phyloP scores from a whole-genome alignment of 2,797 vertebrate genomes.

The Miichthys miiuy region DNA sequence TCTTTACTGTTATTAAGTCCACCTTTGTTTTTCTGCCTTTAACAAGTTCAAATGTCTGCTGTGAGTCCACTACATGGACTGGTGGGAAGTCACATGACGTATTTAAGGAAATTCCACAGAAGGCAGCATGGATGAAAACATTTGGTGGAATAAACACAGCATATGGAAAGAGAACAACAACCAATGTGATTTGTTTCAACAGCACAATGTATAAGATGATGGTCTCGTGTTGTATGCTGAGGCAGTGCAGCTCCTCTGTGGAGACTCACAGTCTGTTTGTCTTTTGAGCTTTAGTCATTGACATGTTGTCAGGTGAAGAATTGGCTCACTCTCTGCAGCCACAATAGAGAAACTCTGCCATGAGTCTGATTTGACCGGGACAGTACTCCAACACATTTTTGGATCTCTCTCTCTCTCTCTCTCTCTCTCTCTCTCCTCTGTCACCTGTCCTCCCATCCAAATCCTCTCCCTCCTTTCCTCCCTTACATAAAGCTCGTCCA shows the following conservation, averaged over 20 bases:
- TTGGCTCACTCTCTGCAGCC: conserved; percentile 50
- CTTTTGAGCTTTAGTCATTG: conserved; percentile 45
- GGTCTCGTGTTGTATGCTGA: not conserved
- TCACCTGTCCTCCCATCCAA: conserved; percentile 56
- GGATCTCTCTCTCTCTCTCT: conserved; percentile 36
- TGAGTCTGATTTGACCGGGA: conserved; percentile 65
- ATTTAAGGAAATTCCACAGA: not conserved
- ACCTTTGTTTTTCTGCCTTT: too few species aligned
- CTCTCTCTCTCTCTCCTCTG: conserved; percentile 14
- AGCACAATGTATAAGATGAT: conserved; percentile 8
- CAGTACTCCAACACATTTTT: conserved; percentile 77
- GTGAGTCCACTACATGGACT: not conserved
- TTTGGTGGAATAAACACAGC: conserved; percentile 2
- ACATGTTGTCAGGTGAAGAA: conserved; percentile 67
- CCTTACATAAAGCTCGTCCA: conserved; percentile 69
- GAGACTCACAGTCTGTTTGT: conserved; percentile 20
- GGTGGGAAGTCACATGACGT: not conserved
- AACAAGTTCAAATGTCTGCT: too few species aligned
- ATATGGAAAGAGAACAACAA: not conserved
- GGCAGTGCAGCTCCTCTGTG: not conserved
- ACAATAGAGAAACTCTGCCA: conserved; percentile 68
- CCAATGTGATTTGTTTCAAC: not conserved
- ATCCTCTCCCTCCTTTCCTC: conserved; percentile 29
- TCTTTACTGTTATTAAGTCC: too few species aligned
- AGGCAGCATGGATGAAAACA: not conserved